Evolutionary conservation across 2,888 invertebrate genomes (phyloP).

Genomic region (Minunthozetes semirufus): DNA sequence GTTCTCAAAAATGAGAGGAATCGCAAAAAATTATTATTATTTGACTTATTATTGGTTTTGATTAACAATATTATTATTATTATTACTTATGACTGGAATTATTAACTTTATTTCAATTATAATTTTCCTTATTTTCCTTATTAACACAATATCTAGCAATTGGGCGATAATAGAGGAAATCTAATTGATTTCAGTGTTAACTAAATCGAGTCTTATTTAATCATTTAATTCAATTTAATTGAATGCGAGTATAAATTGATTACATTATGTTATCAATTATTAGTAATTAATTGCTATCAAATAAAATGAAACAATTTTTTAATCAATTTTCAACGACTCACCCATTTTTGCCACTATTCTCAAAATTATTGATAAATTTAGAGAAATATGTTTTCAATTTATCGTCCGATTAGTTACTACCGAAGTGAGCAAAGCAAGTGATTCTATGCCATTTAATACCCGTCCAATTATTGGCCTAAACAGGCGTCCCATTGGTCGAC

Average conservation of each 20-base stretch:
- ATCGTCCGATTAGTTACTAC: background rate
- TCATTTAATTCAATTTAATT: conserved; percentile 7
- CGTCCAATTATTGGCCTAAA: conserved; percentile 4
- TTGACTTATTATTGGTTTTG: conserved; percentile 4
- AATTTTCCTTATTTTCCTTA: conserved; percentile 16
- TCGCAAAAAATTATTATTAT: background rate
- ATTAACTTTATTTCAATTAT: conserved; percentile 30
- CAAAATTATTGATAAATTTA: background rate
- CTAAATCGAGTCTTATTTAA: conserved; percentile 22
- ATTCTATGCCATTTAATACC: background rate
- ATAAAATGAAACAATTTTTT: background rate
- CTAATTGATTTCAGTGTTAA: conserved; percentile 26
- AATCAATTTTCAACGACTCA: background rate
- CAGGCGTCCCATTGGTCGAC: conserved; percentile 1
- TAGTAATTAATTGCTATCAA: conserved; percentile 23
- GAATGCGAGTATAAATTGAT: background rate
- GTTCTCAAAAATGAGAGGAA: background rate
- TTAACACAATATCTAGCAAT: conserved; percentile 21
- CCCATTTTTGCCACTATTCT: conserved; percentile 1
- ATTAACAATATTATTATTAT: conserved; percentile 13
- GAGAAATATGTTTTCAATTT: conserved; percentile 14
- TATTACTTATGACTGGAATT: background rate
- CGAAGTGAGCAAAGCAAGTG: conserved; percentile 16
- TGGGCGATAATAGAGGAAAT: conserved; percentile 24
- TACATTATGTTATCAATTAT: conserved; percentile 1